A percentile compares a stretch with the other conserved stretches of the same genome.
Conservation (phyloP, 2,797 vertebrate species). For the Choloepus didactylus region DNA sequence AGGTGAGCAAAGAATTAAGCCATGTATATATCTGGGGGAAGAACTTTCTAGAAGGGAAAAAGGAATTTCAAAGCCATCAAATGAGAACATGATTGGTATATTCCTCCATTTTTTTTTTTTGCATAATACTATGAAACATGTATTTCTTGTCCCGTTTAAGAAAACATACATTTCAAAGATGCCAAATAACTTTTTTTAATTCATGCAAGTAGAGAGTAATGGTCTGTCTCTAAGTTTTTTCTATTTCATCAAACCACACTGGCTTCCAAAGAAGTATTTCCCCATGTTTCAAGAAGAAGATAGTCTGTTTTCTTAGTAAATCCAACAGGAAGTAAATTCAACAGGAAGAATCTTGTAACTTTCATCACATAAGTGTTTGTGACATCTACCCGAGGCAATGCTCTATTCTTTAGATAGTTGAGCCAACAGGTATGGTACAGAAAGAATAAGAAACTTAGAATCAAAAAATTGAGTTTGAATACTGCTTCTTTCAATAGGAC, state of each 20-base stretch:
- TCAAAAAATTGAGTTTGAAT: neutral
- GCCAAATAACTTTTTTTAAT: neutral
- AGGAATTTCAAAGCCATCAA: neutral
- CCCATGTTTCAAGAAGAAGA: neutral
- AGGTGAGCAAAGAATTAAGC: neutral
- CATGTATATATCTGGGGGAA: fast-evolving
- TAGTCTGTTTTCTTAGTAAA: neutral
- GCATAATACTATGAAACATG: neutral
- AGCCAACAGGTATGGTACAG: no score
- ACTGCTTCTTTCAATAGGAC: neutral
- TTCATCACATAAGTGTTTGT: neutral
- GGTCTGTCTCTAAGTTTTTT: neutral
- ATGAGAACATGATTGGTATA: neutral
- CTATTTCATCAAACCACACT: neutral
- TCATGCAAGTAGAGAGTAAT: neutral
- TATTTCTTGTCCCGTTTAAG: neutral
- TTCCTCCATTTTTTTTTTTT: no score
- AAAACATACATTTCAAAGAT: neutral
- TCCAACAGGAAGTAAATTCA: neutral
- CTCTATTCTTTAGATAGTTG: neutral
- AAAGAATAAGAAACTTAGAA: neutral
- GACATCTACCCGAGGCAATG: neutral
- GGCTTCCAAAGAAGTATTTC: neutral
- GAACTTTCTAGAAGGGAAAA: neutral
- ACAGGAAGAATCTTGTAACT: neutral